Percentiles rank a stretch among this genome's conserved stretches.
phyloP scores from a whole-genome alignment of 2,797 vertebrate genomes.

The Myotis planiceps region DNA sequence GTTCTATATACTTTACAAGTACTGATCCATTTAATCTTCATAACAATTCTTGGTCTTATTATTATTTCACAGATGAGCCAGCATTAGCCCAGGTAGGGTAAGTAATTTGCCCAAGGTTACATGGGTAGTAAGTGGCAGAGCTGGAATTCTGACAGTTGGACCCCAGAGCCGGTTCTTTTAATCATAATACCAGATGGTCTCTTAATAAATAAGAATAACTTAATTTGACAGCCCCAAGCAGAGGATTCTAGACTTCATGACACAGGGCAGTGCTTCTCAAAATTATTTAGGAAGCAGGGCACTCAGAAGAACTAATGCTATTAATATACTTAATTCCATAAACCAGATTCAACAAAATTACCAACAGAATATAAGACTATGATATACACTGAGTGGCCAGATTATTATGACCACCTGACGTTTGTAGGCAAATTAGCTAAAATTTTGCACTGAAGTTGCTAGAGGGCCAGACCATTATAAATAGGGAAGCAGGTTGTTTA shows the following conservation, averaged over 20 bases:
- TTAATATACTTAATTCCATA: neutral
- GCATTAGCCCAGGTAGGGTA: neutral
- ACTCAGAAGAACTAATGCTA: neutral
- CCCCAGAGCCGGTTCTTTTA: neutral
- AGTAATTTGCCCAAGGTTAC: neutral
- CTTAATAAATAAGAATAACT: neutral
- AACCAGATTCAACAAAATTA: conserved; percentile 19
- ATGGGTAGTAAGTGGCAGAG: neutral
- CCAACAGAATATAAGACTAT: neutral
- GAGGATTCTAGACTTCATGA: neutral
- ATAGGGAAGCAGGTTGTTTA: too few relatives aligned
- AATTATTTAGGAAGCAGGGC: neutral
- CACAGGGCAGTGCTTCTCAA: neutral
- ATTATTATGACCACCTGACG: too few relatives aligned
- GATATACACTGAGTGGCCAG: neutral
- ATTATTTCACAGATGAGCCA: conserved; percentile 34
- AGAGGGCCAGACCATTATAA: too few relatives aligned
- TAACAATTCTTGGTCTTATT: neutral
- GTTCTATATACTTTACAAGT: neutral
- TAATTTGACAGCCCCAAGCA: neutral
- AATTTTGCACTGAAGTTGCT: too few relatives aligned
- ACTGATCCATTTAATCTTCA: neutral
- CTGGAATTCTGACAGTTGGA: neutral
- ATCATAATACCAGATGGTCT: neutral
- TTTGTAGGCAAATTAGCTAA: too few relatives aligned